Evolutionary conservation across 1,140 invertebrate species (phyloP).

Genomic region (Cecropterus lyciades): DNA sequence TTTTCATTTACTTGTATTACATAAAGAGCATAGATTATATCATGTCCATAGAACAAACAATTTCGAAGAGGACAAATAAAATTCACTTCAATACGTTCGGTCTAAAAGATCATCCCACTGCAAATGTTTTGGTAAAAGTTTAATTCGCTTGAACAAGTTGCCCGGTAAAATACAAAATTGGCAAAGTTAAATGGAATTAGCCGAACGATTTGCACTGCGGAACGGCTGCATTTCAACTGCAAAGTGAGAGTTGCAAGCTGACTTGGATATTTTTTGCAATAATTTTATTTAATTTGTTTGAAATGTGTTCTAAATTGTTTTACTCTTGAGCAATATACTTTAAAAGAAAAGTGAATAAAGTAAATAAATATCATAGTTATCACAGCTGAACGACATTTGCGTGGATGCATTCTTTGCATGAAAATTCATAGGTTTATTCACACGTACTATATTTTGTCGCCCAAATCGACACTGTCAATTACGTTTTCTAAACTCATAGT

Average conservation of each 20-base stretch:
- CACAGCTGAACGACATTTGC: no score
- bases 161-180: slow-evolving; percentile 25
- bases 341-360: no score
- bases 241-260: slow-evolving; percentile 14
- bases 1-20: no score
- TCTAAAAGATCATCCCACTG: neutral
- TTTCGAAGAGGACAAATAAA: neutral
- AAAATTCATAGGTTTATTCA: no score
- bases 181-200: slow-evolving; percentile 33
- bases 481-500: no score
- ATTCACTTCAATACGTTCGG: neutral
- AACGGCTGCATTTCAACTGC: slow-evolving; percentile 23
- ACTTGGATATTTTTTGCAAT: slow-evolving; percentile 21
- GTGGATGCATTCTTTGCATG: no score
- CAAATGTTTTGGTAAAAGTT: slow-evolving; percentile 11
- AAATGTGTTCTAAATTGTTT: neutral
- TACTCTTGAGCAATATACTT: no score
- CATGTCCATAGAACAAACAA: neutral
- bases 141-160: slow-evolving; percentile 14
- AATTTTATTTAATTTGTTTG: slow-evolving; percentile 10
- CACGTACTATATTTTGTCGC: no score
- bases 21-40: no score
- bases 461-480: no score
- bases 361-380: no score
- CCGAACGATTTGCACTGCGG: slow-evolving; percentile 26